Base-by-base conservation (phyloP, 2,797 vertebrate species). In the Hippocampus kuda region DNA sequence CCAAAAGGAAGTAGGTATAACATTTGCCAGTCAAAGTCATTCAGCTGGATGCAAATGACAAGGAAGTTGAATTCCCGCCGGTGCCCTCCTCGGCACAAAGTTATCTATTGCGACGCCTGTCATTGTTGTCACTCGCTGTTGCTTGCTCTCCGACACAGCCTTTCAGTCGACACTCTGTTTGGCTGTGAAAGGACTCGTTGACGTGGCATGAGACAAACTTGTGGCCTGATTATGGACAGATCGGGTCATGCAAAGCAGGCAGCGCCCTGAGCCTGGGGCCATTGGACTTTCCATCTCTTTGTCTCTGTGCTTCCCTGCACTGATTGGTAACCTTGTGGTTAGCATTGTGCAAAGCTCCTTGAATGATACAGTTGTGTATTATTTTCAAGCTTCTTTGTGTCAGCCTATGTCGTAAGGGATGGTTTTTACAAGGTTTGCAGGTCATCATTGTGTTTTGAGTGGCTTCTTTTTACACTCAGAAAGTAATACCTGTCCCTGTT, bases 1-100 rank as follows among this genome's bases (percentile, higher is more conserved):
- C 24, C 38, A 20, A 67, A 24, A 12, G 53, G 20, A 57, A 22
- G 51, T 53, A 24, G 3, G 7, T 54, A 22, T 57, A 41, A 66
- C 68, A 88, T 89, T 91, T 91, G 88, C 80, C 84, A 89, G 71
- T 85, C 88, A 90, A 90, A 91, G 75, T 76, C 81, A 74, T 64
- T 73, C 42, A 73, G 75, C 72, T 70, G 68, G 71, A 85, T 85
- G 74, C 67, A 79, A 74, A 84, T 75, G 77, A 69, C 63, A 84
- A 66, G 84, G 67, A 83, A 86, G 84, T 84, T 44, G 70, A 72
- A 66, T 70, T 74, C 71, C 71, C 73, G 41, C 81, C 62, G 71
- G 1, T 48, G 5, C 61, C 4, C 20, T 13, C 38, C 5, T 64
- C 22, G 13, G 61, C 38, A 44, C 41, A 24, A 44, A 61, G 5